Percentiles rank a stretch among this genome's conserved stretches.
Conservation (phyloP, 2,888 invertebrate genomes). For the Proisotoma minuta region DNA sequence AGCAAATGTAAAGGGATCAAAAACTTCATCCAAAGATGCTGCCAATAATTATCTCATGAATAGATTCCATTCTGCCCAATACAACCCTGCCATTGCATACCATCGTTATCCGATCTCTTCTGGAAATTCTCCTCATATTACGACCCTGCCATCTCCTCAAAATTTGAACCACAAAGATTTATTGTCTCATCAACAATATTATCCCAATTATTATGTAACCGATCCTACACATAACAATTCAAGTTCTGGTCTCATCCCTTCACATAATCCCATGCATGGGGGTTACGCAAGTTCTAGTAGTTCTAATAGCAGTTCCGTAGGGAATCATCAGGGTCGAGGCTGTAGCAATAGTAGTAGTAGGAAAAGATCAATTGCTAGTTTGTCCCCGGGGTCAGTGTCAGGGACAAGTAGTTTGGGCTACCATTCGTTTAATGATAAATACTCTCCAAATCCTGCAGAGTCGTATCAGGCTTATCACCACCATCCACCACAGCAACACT, state of each 20-base stretch:
- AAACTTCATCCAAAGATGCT: too few relatives aligned
- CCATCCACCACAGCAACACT: too few relatives aligned
- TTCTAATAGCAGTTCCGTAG: slow-evolving; percentile 14
- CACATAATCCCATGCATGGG: neutral
- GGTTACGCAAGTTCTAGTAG: slow-evolving; percentile 10
- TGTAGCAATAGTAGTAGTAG: slow-evolving; percentile 10
- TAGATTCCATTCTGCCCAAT: too few relatives aligned
- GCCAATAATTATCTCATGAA: too few relatives aligned
- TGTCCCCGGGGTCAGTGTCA: slow-evolving; percentile 32
- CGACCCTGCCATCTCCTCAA: neutral
- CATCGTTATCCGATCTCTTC: too few relatives aligned
- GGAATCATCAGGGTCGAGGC: slow-evolving; percentile 9
- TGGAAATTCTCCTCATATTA: too few relatives aligned
- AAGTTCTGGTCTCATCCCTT: neutral
- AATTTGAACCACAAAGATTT: neutral
- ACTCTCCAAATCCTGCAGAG: slow-evolving; percentile 21
- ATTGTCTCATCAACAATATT: neutral
- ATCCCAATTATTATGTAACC: neutral
- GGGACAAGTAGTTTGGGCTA: slow-evolving; percentile 24
- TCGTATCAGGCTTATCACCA: too few relatives aligned
- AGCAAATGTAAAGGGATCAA: too few relatives aligned
- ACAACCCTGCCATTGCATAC: too few relatives aligned
- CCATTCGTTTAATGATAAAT: slow-evolving; percentile 37
- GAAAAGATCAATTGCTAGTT: slow-evolving; percentile 35
- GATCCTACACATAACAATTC: neutral